Conservation (phyloP, 64 coral and sea anemone species). For the Actinia tenebrosa region DNA sequence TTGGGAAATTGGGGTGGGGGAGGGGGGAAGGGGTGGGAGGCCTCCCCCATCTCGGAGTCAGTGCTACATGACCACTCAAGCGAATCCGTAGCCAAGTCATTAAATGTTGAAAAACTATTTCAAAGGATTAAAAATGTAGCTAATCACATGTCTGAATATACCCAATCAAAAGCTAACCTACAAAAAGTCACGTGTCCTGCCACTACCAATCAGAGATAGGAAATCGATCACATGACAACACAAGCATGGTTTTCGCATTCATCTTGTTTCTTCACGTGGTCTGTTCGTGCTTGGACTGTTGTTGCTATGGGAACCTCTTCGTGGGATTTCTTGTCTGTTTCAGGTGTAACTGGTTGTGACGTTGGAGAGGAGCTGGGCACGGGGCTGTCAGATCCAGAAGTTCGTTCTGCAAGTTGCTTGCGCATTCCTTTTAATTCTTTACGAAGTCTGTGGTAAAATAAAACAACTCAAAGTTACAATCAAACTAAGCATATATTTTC, state of each 20-base stretch:
- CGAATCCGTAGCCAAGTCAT: neutral
- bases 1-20: too few relatives aligned
- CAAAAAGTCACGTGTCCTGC: neutral
- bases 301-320: neutral
- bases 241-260: neutral
- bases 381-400: neutral
- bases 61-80: too few relatives aligned
- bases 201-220: neutral
- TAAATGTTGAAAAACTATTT: too few relatives aligned
- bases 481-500: neutral
- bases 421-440: conserved; percentile 1
- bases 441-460: neutral
- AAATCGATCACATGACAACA: neutral
- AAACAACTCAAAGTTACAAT: neutral
- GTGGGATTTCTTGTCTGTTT: neutral
- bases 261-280: neutral
- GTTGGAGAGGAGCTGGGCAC: neutral
- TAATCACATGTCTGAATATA: neutral
- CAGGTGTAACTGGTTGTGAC: neutral
- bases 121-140: neutral
- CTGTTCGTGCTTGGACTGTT: neutral
- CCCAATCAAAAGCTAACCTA: neutral
- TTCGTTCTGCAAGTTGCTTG: neutral
- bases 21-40: too few relatives aligned
- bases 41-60: too few relatives aligned